Conservation (phyloP, 2,797 vertebrate genomes). For the Catostomus latipinnis region DNA sequence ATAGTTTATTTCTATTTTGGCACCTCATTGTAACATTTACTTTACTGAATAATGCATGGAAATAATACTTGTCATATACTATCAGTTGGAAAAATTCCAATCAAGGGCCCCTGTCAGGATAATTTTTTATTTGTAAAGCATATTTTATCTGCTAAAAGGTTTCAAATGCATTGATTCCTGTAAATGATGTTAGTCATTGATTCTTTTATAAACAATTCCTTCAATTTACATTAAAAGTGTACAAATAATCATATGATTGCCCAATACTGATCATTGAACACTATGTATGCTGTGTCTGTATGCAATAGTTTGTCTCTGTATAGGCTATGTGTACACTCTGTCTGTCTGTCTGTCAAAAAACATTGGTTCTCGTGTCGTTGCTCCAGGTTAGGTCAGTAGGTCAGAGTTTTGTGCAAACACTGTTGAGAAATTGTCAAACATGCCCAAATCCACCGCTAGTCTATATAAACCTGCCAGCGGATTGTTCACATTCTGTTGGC, state of each 20-base stretch:
- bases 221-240: no score
- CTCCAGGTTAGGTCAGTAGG: neutral
- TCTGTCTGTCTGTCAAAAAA: neutral
- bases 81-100: no score
- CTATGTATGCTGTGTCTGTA: no score
- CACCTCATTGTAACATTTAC: neutral
- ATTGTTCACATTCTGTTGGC: constrained; percentile 30
- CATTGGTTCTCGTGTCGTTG: neutral
- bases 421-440: neutral
- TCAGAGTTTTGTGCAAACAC: neutral
- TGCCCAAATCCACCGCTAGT: neutral
- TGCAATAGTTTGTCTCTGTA: no score
- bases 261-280: no score
- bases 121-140: neutral
- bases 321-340: no score
- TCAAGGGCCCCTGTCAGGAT: neutral
- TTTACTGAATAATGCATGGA: neutral
- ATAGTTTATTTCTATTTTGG: neutral
- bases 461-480: neutral
- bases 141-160: neutral
- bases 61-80: neutral
- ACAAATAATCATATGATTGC: no score
- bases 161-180: no score
- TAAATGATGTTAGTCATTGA: no score
- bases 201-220: no score